Base-by-base conservation (phyloP, 1,140 invertebrate species). In the Lucilia sericata region DNA sequence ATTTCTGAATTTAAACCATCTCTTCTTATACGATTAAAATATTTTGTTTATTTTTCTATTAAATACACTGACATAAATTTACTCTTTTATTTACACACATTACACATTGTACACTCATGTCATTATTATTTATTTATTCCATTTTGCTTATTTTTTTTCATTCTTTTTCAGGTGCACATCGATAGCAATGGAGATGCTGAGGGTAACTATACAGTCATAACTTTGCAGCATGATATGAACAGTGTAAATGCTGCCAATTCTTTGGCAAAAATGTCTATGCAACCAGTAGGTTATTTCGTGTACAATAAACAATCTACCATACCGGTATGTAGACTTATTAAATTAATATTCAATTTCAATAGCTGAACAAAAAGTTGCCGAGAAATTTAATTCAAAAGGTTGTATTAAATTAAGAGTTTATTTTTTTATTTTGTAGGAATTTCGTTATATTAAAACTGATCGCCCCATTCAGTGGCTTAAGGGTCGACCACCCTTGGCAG, bases 141-240 rank as follows among this genome's bases (percentile, higher is more conserved):
- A 17, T 12, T 55, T 55, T 55, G 13, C 14, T 17, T 55, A 10
- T 14, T 70, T 12, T 3, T 2, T 17, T 14, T 49, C 36, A 5
- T 4, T 47, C n/a, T n/a, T n/a, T n/a, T 47, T 78, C 36, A 96
- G 93, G 95, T 97, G 0, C 94, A 94, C 84, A 97, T 98, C 85
- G 96, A 98, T 88, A 93, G 93, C 5, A 96, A 96, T 88, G 97
- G 97, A 1, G 96, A 98, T 89, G 96, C 97, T 0, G 96, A 97
- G 88, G 97, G 97, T 2, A 98, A 98, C 91, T 98, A 97, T 89
- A 96, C 96, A 0, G 94, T 98, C 1, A 93, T 98, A 14, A 94
- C 95, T 0, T 91, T 95, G n/a, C 92, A 95, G 60, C 92, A 93
- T 85, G 94, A 95, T 86, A 85, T 81, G 2, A 85, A 74, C 49